Evolutionary conservation across 2,113 vertebrate genomes (phyloP).

Genomic region (Pseudorectes ferrugineus): DNA sequence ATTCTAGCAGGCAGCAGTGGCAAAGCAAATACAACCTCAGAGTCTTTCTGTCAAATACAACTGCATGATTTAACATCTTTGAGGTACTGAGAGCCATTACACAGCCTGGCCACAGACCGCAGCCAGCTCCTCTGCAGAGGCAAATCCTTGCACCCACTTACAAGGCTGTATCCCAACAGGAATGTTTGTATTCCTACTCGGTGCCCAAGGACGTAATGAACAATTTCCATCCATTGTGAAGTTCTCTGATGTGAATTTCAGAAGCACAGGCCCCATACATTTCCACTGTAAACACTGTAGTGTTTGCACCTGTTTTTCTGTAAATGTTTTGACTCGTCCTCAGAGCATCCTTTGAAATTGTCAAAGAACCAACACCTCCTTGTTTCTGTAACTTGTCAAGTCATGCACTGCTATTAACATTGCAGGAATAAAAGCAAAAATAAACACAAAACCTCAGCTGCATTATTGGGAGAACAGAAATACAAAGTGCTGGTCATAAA

Average conservation of each 20-base stretch:
- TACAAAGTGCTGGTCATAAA: background rate
- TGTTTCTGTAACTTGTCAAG: background rate
- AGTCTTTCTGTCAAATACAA: background rate
- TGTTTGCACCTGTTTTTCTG: background rate
- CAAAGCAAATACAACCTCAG: background rate
- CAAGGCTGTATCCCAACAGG: background rate
- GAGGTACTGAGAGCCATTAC: background rate
- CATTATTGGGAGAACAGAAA: background rate
- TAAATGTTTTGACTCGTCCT: background rate
- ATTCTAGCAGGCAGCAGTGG: accelerated
- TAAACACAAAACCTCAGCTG: background rate
- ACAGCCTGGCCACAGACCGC: accelerated
- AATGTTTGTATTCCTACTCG: background rate
- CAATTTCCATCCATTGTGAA: background rate
- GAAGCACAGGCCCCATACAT: background rate
- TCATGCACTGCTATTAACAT: background rate
- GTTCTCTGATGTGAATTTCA: background rate
- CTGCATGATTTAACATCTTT: background rate
- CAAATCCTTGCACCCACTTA: background rate
- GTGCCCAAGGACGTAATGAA: background rate
- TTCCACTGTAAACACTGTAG: background rate
- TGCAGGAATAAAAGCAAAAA: background rate
- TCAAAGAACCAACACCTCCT: background rate
- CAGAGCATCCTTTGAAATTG: background rate
- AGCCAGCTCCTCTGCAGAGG: background rate